Base-by-base conservation (phyloP, 2,797 vertebrate species). In the Sebastes variabilis region DNA sequence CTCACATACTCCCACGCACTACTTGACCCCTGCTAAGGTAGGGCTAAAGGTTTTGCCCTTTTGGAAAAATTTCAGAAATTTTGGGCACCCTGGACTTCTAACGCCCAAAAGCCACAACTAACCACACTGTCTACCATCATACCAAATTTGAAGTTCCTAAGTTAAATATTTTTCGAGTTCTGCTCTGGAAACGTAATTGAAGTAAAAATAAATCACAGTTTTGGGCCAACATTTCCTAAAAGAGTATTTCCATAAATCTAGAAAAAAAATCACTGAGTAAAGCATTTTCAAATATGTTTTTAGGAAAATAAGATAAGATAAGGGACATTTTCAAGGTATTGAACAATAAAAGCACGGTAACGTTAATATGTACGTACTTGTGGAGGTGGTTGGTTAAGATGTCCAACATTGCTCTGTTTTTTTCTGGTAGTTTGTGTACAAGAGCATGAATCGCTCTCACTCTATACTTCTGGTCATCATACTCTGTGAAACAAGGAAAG, bases 401-500 rank as follows among this genome's bases (percentile, higher is more conserved):
- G 89, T 99, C 97, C 96, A 99, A 93, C 98, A 99, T 99, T 80
- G 97, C 94, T 94, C 95, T 96, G 95, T 99, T 99, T 90, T 97
- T 99, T 80, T 99, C 98, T 0, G 98, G 98, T 36, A 99, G 93
- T 88, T 97, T 99, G 95, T 99, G 94, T 30, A 98, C 97, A 34
- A 99, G 94, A 0, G 98, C 97, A 29, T 99, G 98, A 72, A 99
- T 97, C 0, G 98, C 98, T 86, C 97, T 97, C 67, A 99, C 97
- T 85, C 98, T 96, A 91, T 99, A 96, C 88, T 97, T 98, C 83
- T 98, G 98, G 89, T 99, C 97, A 87, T 99, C 98, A n/a, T 98
- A 98, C 88, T 98, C 98, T 99, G 93, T 88, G 79, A 90, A 80
- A 89, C 0, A 92, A 68, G 78, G 77, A 67, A 12, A 72, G 87